A percentile compares a stretch with the other conserved stretches of the same genome.
These are phyloP conservation scores for Diadema setosum DNA, from an alignment of 35 echinoderm and acorn worm genomes.

Conservation along the genomic window DNA sequence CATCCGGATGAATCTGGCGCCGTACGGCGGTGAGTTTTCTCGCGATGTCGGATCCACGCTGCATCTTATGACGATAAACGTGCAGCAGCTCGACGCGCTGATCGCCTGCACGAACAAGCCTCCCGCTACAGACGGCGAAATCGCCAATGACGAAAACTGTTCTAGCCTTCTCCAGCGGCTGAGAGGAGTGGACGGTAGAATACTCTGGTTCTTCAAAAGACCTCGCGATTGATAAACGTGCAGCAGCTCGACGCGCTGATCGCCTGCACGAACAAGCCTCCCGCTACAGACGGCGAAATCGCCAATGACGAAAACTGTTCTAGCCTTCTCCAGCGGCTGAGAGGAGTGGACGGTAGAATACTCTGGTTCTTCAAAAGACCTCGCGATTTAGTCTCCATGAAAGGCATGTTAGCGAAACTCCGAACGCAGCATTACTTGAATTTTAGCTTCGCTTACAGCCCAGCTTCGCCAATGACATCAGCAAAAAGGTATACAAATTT, in stretches of 20 bases:
- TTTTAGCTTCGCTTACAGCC: neutral
- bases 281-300: too few relatives aligned
- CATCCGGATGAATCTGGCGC: conserved; percentile 56
- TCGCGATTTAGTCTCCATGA: neutral
- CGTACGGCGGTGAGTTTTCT: neutral
- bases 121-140: too few relatives aligned
- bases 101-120: neutral
- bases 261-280: too few relatives aligned
- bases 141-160: too few relatives aligned
- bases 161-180: neutral
- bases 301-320: too few relatives aligned
- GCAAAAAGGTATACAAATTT: neutral
- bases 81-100: neutral
- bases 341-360: neutral
- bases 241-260: neutral
- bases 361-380: neutral
- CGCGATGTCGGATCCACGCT: conserved; percentile 35
- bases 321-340: neutral
- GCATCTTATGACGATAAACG: conserved; percentile 37
- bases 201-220: neutral
- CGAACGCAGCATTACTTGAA: neutral
- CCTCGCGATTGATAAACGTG: neutral
- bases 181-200: neutral
- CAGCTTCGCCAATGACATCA: neutral
- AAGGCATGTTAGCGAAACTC: neutral